Percentiles rank a stretch among this genome's conserved stretches.
phyloP scores from a whole-genome alignment of 2,113 vertebrate species.

The Aleadryas rufinucha region DNA sequence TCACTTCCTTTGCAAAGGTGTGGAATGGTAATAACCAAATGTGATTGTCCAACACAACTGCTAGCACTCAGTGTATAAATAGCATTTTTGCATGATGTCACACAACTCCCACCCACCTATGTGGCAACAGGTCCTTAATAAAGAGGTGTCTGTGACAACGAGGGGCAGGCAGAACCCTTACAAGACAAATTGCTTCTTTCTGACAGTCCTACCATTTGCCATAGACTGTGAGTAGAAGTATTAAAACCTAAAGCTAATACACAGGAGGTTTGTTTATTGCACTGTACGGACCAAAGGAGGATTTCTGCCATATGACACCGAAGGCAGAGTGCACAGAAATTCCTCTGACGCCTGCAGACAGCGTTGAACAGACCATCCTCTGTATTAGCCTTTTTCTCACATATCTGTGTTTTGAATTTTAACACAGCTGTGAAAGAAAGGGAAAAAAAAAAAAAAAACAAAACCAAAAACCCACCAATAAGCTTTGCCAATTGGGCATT shows the following conservation, averaged over 20 bases:
- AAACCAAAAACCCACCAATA: background rate
- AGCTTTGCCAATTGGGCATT: background rate
- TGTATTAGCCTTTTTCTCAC: slow-evolving; percentile 13
- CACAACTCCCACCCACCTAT: background rate
- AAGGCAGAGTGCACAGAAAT: slow-evolving; percentile 46
- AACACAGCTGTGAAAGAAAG: slow-evolving; percentile 30
- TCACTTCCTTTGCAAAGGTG: background rate
- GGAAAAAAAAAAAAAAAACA: background rate
- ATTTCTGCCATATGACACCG: slow-evolving; percentile 15
- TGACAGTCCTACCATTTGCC: background rate
- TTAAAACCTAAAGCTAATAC: slow-evolving; percentile 15
- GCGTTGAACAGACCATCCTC: background rate
- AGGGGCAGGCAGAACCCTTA: background rate
- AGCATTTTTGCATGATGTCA: background rate
- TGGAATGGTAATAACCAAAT: background rate
- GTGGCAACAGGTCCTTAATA: background rate
- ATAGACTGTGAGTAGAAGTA: background rate
- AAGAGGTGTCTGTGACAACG: background rate
- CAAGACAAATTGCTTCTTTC: slow-evolving; percentile 2
- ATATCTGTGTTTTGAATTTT: slow-evolving; percentile 55
- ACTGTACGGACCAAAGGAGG: background rate
- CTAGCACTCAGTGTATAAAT: background rate
- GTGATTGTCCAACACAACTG: background rate
- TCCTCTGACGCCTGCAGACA: slow-evolving; percentile 34
- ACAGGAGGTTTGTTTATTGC: slow-evolving; percentile 39